Evolutionary conservation across 2,113 vertebrate species (phyloP), one percentile per base, ranked within the genome.

Genomic region (Lutjanus erythropterus): DNA sequence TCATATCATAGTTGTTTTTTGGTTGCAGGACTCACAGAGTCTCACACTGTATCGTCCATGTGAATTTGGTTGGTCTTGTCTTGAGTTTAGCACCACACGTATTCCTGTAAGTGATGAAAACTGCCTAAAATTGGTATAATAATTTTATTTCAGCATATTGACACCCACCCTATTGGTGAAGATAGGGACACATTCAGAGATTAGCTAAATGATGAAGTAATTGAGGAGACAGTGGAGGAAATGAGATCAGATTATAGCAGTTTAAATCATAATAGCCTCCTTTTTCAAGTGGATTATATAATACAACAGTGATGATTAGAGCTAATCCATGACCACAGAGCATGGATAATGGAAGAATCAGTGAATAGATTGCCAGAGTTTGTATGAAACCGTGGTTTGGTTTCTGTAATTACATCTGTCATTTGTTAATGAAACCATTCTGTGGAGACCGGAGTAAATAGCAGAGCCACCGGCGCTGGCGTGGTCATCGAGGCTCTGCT

Each of bases 221-320:
- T 73, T 78, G 55, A 65, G 53, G 76, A 81, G 72, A 78, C 61
- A 67, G 65, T 46, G 33, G 46, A 79, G 39, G 75, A 86, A 88
- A 67, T 50, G 41, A 78, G 78, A 90, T 91, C 71, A 89, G 88
- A 91, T 85, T 82, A 86, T 47, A 21, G 49, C 29, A 88, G 62
- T 89, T 84, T 67, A 79, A 88, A 83, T 83, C 69, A 83, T 77
- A 84, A 86, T 81, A 75, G 81, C 47, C 69, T 65, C 67, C 47
- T 66, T 75, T 88, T 88, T 84, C 39, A 80, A 74, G 80, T 65
- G 75, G 89, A 88, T 92, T 88, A 86, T 65, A 50, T 70, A 87
- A 83, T 71, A 84, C 60, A 86, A 46, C 76, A 66, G 70, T 18
- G 53, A 77, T 93, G 80, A 92, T 89, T 90, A 60, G 61, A 71